Evolutionary conservation across 2,113 vertebrate genomes (phyloP).

Genomic region (Cinclus mexicanus): DNA sequence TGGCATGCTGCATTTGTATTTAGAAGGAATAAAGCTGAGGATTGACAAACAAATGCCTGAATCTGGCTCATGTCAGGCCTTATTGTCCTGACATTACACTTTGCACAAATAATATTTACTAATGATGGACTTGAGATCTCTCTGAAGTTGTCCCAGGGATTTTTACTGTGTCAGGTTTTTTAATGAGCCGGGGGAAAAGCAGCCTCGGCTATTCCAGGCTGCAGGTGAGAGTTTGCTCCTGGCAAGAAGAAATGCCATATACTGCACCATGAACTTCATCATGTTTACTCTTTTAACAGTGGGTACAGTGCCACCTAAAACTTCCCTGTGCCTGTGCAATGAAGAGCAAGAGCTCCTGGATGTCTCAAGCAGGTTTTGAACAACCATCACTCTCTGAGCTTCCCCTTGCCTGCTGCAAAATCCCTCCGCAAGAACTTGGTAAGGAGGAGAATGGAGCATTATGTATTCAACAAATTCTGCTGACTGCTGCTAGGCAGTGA

Average conservation of each 20-base stretch:
- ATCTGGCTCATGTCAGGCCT: not conserved
- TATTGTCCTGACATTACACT: not conserved
- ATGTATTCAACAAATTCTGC: constrained; percentile 54
- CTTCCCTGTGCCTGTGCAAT: not conserved
- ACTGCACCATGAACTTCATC: not conserved
- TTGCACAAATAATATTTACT: not conserved
- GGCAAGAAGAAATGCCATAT: not conserved
- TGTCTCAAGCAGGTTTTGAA: not conserved
- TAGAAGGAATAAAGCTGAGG: not conserved
- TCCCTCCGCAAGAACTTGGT: not conserved
- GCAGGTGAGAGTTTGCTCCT: not conserved
- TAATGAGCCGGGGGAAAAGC: not conserved
- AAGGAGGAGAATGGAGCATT: constrained; percentile 34
- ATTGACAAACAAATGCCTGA: not conserved
- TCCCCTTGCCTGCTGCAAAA: not conserved
- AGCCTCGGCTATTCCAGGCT: not conserved
- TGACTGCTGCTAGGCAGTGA: constrained; percentile 44
- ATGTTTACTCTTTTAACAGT: not conserved
- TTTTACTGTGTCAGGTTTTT: not conserved
- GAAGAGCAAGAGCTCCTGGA: not conserved
- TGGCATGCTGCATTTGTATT: not conserved
- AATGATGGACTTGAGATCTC: not conserved
- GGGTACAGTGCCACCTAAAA: not conserved
- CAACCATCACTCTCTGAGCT: not conserved
- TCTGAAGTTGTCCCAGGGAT: not conserved